phyloP scores from a whole-genome alignment of 1,140 invertebrate species.

The Arion vulgaris region DNA sequence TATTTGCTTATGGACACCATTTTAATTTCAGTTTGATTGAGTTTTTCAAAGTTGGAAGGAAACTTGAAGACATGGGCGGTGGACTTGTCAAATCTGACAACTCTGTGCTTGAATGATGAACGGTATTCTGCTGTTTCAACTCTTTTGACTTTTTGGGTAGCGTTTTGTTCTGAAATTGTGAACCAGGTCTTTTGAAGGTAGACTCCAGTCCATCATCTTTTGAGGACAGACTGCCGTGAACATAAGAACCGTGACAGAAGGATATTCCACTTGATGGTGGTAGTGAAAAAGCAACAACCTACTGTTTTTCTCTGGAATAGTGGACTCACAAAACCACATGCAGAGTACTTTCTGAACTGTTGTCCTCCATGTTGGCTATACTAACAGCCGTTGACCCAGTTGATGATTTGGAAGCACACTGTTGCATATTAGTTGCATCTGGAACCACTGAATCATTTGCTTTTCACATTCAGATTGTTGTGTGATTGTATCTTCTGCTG shows the following conservation, averaged over 20 bases:
- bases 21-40: too few species aligned
- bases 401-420: conserved; percentile 10
- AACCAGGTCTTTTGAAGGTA: conserved; percentile 42
- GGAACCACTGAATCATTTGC: conserved; percentile 5
- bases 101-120: too few species aligned
- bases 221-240: conserved; percentile 32
- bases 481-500: conserved; percentile 25
- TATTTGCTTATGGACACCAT: too few species aligned
- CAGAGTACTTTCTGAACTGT: conserved; percentile 25
- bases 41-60: too few species aligned
- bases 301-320: too few species aligned
- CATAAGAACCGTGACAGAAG: too few species aligned
- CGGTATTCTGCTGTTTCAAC: conserved; percentile 38
- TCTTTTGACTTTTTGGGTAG: conserved; percentile 49
- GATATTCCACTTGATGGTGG: too few species aligned
- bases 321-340: too few species aligned
- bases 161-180: conserved; percentile 43
- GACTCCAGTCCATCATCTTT: conserved; percentile 36
- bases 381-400: not conserved
- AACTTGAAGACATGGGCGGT: too few species aligned
- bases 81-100: too few species aligned
- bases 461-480: conserved; percentile 15
- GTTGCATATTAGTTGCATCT: conserved; percentile 27
- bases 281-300: too few species aligned
- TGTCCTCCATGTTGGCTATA: conserved; percentile 13